Base-by-base conservation (phyloP, 2,113 vertebrate genomes). In the Turdus rufiventris region DNA sequence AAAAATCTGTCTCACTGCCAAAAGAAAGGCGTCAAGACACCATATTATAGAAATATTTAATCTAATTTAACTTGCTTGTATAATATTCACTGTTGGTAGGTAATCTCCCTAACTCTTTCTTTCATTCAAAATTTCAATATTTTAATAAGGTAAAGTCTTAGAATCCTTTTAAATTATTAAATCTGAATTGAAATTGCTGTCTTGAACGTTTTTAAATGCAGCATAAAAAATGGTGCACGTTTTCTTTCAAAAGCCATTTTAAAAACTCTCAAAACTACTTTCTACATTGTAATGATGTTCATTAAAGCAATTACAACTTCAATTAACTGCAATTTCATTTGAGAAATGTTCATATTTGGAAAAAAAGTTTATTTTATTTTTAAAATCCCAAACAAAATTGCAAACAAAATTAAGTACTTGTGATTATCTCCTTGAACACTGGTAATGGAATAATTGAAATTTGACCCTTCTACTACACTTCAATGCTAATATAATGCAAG, bases 291-390 rank as follows among this genome's bases (percentile, higher is more conserved):
- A 94, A 82, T 61, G 47, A 57, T 67, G 56, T 65, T 90, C 51
- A 61, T 81, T 84, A 91, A 88, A 94, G 87, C 42, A 93, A 89
- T 87, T 94, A 85, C 75, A 57, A 28, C 57, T 85, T 88, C 74
- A 96, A 72, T 89, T 91, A 96, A 89, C 56, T 34, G 23, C 67
- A 91, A 58, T 95, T 94, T 85, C 34, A 51, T 92, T 47, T 92
- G 70, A 91, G 72, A 94, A 91, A 53, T 45, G 34, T 47, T 70
- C 79, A 34, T 43, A 8, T 50, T 66, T 85, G 34, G 14, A 75
- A 88, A 45, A 88, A 74, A 67, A 6, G 2, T 42, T 83, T 9
- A 9, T 82, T 91, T 87, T 56, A 26, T 70, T 86, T 72, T n/a
- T 76, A 66, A 87, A 79, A 57, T 43, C 8, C 15, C 6, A 83